phyloP scores from a whole-genome alignment of 1,140 invertebrate species.

The Procambarus virginalis region DNA sequence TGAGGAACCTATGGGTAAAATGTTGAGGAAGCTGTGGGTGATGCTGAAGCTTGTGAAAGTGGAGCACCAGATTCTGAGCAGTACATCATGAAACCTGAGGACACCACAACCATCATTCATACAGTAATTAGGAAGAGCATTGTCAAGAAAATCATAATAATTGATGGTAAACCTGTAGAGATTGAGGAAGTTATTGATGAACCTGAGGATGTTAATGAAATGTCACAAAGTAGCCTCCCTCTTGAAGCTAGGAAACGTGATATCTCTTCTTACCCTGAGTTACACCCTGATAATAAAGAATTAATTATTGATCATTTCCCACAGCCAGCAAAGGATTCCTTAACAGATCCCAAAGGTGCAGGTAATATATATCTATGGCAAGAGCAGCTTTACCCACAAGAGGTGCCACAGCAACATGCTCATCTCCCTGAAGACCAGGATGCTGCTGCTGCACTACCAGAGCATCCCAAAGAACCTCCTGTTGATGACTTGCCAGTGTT shows the following conservation, averaged over 20 bases:
- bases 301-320: conserved; percentile 63
- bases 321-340: conserved; percentile 62
- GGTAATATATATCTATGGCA: conserved; percentile 25
- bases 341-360: conserved; percentile 37
- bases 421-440: conserved; percentile 4
- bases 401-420: neutral
- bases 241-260: conserved; percentile 39
- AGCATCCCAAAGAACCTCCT: neutral
- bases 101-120: conserved; percentile 10
- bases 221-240: conserved; percentile 7
- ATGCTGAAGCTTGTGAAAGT: neutral
- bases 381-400: conserved; percentile 32
- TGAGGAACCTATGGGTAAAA: too few species aligned
- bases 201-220: conserved; percentile 39
- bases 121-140: conserved; percentile 10
- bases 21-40: conserved; percentile 16
- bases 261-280: conserved; percentile 18
- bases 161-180: conserved; percentile 53
- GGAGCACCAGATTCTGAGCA: conserved; percentile 28
- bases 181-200: conserved; percentile 43
- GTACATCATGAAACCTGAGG: neutral
- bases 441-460: neutral
- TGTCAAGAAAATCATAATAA: conserved; percentile 46
- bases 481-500: neutral
- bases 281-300: conserved; percentile 27